These are phyloP conservation scores for Hyaena hyaena DNA, from an alignment of 2,113 vertebrate genomes.

Conservation along the genomic window DNA sequence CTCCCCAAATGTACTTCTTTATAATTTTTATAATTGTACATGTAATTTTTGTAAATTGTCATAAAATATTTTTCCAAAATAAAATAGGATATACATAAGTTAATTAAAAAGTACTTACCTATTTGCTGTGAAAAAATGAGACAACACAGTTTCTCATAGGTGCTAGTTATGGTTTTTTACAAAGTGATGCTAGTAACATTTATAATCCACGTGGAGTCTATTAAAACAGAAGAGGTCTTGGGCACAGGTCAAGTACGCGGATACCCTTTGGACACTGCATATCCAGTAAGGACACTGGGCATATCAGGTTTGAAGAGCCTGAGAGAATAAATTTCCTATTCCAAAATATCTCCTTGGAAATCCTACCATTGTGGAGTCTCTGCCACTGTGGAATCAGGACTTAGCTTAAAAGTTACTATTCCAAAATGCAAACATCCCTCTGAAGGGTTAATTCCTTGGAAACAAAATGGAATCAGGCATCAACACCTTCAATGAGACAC, in stretches of 20 bases:
- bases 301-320: neutral
- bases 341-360: neutral
- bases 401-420: slow-evolving; percentile 23
- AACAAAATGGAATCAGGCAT: neutral
- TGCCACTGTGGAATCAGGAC: neutral
- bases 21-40: neutral
- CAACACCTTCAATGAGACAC: neutral
- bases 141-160: neutral
- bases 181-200: neutral
- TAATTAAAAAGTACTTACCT: neutral
- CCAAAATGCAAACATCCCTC: neutral
- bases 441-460: neutral
- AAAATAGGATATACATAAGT: neutral
- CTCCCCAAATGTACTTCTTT: neutral
- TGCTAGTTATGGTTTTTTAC: neutral
- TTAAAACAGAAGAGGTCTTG: neutral
- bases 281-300: no score
- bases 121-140: neutral
- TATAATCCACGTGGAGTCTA: neutral
- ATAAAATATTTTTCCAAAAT: neutral
- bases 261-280: no score
- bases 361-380: neutral
- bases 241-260: neutral
- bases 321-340: neutral
- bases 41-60: neutral